A percentile compares a stretch with the other conserved stretches of the same genome.
Evolutionary conservation across 2,888 invertebrate genomes (phyloP).

Genomic region (Ganaspis brasiliensis): DNA sequence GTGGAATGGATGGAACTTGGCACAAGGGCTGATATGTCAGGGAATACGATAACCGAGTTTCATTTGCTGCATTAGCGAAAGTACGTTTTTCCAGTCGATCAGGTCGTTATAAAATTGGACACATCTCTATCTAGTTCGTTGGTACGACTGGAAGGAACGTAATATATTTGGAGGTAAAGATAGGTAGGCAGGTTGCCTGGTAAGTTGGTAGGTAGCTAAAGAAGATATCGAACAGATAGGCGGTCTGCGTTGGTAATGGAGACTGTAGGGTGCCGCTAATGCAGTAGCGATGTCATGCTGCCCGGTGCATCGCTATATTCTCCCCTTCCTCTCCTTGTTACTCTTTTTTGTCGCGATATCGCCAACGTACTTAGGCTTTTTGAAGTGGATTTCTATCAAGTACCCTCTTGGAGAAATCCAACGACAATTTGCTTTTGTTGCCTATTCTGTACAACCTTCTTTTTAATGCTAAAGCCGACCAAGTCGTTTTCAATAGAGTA

Average conservation of each 20-base stretch:
- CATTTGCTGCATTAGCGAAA: constrained; percentile 49
- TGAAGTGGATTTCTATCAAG: constrained; percentile 24
- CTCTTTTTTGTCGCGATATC: constrained; percentile 64
- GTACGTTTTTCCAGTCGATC: constrained; percentile 52
- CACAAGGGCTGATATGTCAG: not conserved
- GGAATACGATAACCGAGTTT: constrained; percentile 44
- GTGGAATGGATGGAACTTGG: not conserved
- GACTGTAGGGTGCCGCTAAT: constrained; percentile 80
- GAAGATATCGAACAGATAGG: constrained; percentile 77
- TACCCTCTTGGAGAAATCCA: constrained; percentile 10
- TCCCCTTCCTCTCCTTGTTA: constrained; percentile 47
- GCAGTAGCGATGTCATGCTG: constrained; percentile 80
- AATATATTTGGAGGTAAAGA: constrained; percentile 76
- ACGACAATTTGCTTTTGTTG: not conserved
- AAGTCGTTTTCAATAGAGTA: no score
- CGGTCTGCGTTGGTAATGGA: constrained; percentile 76
- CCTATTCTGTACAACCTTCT: not conserved
- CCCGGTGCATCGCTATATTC: constrained; percentile 68
- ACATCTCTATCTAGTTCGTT: constrained; percentile 76
- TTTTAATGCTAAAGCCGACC: not conserved
- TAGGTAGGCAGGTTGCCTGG: constrained; percentile 69
- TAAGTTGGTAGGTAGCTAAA: constrained; percentile 67
- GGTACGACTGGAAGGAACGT: constrained; percentile 65
- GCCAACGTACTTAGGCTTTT: constrained; percentile 54
- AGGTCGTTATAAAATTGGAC: constrained; percentile 72